A percentile compares a stretch with the other conserved stretches of the same genome.
phyloP scores from a whole-genome alignment of 2,888 invertebrate genomes.

The Drosophila setosimentum region DNA sequence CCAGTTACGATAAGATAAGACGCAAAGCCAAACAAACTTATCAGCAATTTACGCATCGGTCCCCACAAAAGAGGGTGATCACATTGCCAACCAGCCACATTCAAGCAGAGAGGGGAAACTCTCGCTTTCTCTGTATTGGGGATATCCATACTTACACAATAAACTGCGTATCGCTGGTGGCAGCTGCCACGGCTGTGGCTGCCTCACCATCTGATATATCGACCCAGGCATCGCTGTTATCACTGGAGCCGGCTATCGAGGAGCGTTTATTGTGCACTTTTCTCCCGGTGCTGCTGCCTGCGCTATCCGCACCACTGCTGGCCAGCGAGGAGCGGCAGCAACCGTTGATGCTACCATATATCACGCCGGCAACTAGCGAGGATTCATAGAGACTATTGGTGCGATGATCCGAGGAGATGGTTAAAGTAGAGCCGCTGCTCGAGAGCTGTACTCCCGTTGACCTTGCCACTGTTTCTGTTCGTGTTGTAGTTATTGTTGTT shows the following conservation, averaged over 20 bases:
- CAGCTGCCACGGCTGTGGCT: constrained; percentile 33
- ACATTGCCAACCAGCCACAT: not conserved
- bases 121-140: not conserved
- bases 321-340: constrained; percentile 63
- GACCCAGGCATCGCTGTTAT: constrained; percentile 85
- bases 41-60: constrained; percentile 62
- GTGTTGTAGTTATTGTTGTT: not conserved
- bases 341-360: constrained; percentile 58
- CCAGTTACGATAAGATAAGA: constrained; percentile 67
- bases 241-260: constrained; percentile 78
- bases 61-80: not conserved
- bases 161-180: constrained; percentile 75
- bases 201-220: constrained; percentile 83
- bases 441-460: constrained; percentile 55
- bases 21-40: constrained; percentile 65
- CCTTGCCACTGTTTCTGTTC: not conserved
- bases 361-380: constrained; percentile 71
- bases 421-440: constrained; percentile 84
- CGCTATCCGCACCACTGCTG: constrained; percentile 43
- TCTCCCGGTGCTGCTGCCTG: constrained; percentile 26
- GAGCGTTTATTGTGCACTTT: constrained; percentile 60
- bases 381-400: constrained; percentile 85
- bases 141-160: constrained; percentile 83
- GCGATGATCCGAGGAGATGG: constrained; percentile 84
- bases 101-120: not conserved